Evolutionary conservation across 2,797 vertebrate species (phyloP).

Genomic region (Anguilla marmorata): DNA sequence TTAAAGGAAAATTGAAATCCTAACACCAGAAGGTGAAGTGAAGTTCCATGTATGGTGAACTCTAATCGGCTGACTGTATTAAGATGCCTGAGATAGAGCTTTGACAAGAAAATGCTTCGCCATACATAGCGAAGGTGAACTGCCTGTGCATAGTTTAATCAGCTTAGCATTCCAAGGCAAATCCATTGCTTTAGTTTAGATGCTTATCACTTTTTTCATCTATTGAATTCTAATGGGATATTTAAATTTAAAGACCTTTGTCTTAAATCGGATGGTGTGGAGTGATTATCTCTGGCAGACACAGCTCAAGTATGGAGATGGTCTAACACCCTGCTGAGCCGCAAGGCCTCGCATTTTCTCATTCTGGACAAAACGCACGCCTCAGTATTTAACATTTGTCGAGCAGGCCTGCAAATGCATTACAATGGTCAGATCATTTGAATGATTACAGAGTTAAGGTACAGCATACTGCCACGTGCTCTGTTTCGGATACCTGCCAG

Average conservation of each 20-base stretch:
- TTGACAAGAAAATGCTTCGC: constrained; percentile 57
- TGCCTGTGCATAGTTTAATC: constrained; percentile 67
- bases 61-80: constrained; percentile 57
- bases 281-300: constrained; percentile 42
- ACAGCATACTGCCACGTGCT: not conserved
- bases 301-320: constrained; percentile 29
- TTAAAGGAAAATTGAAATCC: constrained; percentile 16
- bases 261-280: constrained; percentile 42
- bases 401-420: constrained; percentile 23
- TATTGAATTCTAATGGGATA: constrained; percentile 65
- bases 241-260: constrained; percentile 48
- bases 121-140: constrained; percentile 53
- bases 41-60: constrained; percentile 64
- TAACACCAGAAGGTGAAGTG: constrained; percentile 50
- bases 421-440: constrained; percentile 32
- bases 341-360: constrained; percentile 46
- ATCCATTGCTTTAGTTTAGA: constrained; percentile 62
- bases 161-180: constrained; percentile 67
- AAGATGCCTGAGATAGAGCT: constrained; percentile 56
- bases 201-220: constrained; percentile 55
- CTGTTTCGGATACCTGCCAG: constrained; percentile 47
- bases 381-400: constrained; percentile 15
- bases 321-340: constrained; percentile 45
- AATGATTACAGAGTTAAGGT: constrained; percentile 6
- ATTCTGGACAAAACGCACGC: constrained; percentile 23